A percentile compares a stretch with the other conserved stretches of the same genome.
These are phyloP conservation scores for Paracentrotus lividus DNA, from an alignment of 53 echinoderm and acorn worm species.

Conservation along the genomic window DNA sequence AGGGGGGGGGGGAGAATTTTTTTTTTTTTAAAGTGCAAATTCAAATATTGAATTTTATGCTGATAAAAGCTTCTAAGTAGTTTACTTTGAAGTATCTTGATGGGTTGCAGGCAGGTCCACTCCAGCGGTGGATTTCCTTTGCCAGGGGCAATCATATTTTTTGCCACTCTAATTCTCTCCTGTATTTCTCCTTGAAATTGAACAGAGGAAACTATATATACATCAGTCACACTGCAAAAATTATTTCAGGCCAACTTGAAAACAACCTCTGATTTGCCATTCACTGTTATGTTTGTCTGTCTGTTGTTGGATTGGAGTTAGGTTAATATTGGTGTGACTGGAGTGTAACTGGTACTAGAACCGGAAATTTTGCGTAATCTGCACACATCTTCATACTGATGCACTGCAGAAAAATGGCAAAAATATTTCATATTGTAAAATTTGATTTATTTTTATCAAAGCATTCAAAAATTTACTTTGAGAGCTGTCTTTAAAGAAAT, in stretches of 20 bases:
- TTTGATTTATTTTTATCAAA: background rate
- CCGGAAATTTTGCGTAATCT: background rate
- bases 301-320: too few relatives aligned
- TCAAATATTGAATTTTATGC: background rate
- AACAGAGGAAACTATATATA: too few relatives aligned
- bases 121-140: slow-evolving; percentile 45
- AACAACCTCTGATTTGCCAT: too few relatives aligned
- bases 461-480: background rate
- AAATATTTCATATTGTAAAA: background rate
- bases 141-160: slow-evolving; percentile 35
- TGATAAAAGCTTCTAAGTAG: background rate
- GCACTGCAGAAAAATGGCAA: background rate
- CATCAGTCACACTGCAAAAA: too few relatives aligned
- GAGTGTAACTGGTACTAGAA: background rate
- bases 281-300: too few relatives aligned
- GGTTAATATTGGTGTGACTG: too few relatives aligned
- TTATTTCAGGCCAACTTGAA: too few relatives aligned
- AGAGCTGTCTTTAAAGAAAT: background rate
- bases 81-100: slow-evolving; percentile 3
- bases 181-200: background rate
- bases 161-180: background rate
- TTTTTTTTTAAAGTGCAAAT: slow-evolving; percentile 13
- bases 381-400: background rate
- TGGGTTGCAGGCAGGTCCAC: background rate
- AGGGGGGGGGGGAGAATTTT: background rate